Percentiles rank a stretch among this genome's conserved stretches.
phyloP scores from a whole-genome alignment of 2,888 invertebrate species.

The Theretra japonica region DNA sequence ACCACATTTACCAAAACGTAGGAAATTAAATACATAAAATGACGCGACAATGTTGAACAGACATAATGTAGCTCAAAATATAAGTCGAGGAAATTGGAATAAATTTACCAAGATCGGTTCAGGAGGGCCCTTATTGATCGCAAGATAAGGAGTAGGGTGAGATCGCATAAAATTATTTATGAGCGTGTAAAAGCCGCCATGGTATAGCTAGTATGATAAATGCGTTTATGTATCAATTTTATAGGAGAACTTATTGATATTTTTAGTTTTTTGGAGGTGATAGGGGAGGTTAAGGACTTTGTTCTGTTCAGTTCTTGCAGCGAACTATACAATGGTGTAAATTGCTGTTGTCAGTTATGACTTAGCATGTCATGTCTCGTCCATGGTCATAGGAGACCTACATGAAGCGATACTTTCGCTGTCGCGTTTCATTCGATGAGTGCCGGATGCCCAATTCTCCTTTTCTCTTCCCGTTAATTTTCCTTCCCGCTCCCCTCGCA shows the following conservation, averaged over 20 bases:
- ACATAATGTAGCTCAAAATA: conserved; percentile 19
- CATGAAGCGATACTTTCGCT: no score
- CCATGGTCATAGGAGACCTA: no score
- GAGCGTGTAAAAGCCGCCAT: conserved; percentile 15
- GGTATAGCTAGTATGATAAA: conserved; percentile 9
- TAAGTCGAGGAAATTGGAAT: conserved; percentile 24
- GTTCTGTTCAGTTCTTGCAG: neutral
- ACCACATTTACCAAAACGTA: neutral
- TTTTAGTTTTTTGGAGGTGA: neutral
- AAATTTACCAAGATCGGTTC: conserved; percentile 25
- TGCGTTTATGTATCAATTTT: conserved; percentile 1
- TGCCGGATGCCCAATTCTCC: no score
- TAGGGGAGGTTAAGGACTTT: neutral
- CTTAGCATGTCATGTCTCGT: no score
- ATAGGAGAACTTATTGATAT: neutral
- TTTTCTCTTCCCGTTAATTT: no score
- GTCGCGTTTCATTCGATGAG: no score
- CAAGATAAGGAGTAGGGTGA: conserved; percentile 18
- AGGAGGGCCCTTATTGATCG: conserved; percentile 22
- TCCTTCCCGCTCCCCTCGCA: no score
- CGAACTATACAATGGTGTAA: no score
- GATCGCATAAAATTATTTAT: conserved; percentile 27
- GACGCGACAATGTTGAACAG: neutral
- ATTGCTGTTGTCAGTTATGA: no score
- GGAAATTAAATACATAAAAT: neutral